Base-by-base conservation (phyloP, 2,113 vertebrate species). In the Sitta europaea region DNA sequence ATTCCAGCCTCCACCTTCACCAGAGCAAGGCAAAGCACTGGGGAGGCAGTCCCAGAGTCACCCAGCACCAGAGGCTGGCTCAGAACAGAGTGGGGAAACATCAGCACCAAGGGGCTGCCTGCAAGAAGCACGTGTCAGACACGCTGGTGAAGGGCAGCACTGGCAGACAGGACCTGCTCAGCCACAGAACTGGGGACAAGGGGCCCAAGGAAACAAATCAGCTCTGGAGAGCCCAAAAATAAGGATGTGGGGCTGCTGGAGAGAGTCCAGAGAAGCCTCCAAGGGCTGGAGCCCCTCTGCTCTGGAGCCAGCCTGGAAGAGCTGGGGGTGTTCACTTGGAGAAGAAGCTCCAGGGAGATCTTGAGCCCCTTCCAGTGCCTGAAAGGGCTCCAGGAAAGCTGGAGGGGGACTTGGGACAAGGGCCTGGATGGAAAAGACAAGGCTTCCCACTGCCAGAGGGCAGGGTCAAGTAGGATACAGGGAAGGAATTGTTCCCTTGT, bases 321-420 rank as follows among this genome's bases (percentile, higher is more conserved):
- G 40, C 16, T 78, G 24, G 9, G 13, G 0, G 11, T 4, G 74
- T 2, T 62, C 57, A 48, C 25, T 6, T 63, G 65, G 35, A 62
- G 35, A 87, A 21, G 43, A 18, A 16, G 31, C 42, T 71, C 21
- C 1, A 1, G 13, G 5, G 1, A 42, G 5, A 79, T 1, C 14
- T 43, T 2, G 4, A 51, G 66, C 16, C 12, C 20, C 8, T 43
- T 31, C 0, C 55, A 62, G 47, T 1, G 33, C 25, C 12, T 43
- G 9, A 43, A 31, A 33, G 55, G 27, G 48, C 24, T 62, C 24
- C 74, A 55, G 5, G 48, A 38, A 15, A 48, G 29, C 16, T 71
- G 55, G 29, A 71, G 29, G 54, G 11, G 35, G 19, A 48, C 24
- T 8, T 1, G 15, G 24, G 42, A 40, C 35, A 85, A 65, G 42